Conservation (phyloP, 2,797 vertebrate genomes). For the Knipowitschia caucasica region DNA sequence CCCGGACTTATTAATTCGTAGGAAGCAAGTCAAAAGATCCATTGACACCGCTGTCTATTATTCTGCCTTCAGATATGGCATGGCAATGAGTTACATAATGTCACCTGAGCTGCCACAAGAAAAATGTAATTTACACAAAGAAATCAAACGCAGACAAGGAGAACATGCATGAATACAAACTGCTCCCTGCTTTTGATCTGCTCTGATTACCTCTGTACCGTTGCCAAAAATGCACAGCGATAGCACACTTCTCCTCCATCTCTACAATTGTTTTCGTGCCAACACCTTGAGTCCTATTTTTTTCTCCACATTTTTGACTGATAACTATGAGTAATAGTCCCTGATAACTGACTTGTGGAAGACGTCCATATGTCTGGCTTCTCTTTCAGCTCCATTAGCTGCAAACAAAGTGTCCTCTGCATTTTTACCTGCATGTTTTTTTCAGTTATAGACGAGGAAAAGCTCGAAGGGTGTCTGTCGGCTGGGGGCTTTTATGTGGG, state of each 20-base stretch:
- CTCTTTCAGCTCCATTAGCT: slow-evolving; percentile 58
- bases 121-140: neutral
- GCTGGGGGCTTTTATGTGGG: slow-evolving; percentile 61
- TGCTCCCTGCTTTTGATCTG: slow-evolving; percentile 4
- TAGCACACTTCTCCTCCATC: neutral
- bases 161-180: slow-evolving; percentile 4
- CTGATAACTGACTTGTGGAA: slow-evolving; percentile 18
- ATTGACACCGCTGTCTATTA: neutral
- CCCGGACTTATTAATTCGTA: neutral
- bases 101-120: neutral
- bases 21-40: neutral
- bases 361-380: slow-evolving; percentile 56
- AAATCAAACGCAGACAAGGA: slow-evolving; percentile 1
- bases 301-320: slow-evolving; percentile 3
- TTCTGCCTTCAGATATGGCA: neutral
- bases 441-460: slow-evolving; percentile 28
- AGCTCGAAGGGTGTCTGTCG: neutral
- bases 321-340: slow-evolving; percentile 49
- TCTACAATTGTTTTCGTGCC: slow-evolving; percentile 20
- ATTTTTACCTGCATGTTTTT: slow-evolving; percentile 61
- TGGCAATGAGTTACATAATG: neutral
- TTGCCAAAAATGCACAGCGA: slow-evolving; percentile 17
- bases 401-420: slow-evolving; percentile 61
- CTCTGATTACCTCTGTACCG: slow-evolving; percentile 10
- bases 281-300: slow-evolving; percentile 9